Conservation (phyloP, 2,888 invertebrate genomes). For the Macrophya alboannulata region DNA sequence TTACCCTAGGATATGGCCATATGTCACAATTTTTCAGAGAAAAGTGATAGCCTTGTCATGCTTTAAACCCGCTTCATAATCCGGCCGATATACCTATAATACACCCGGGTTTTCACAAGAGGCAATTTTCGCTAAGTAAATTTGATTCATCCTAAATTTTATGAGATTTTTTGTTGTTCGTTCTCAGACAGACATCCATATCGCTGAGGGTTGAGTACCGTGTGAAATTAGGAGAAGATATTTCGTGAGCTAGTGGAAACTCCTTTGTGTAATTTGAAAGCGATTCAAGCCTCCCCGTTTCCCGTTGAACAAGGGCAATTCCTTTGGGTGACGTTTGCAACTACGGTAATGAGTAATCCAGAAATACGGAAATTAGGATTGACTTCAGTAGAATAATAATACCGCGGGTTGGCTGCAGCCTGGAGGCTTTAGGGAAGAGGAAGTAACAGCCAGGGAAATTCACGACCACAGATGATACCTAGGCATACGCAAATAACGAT, state of each 20-base stretch:
- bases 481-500: slow-evolving; percentile 11
- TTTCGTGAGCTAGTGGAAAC: slow-evolving; percentile 22
- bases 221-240: slow-evolving; percentile 36
- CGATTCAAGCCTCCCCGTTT: slow-evolving; percentile 36
- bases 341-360: slow-evolving; percentile 47
- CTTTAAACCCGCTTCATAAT: background rate
- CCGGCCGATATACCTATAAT: too few relatives aligned
- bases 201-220: background rate
- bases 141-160: background rate
- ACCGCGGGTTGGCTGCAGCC: slow-evolving; percentile 2
- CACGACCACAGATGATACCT: background rate
- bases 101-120: background rate
- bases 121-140: background rate
- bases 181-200: background rate
- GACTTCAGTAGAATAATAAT: slow-evolving; percentile 17
- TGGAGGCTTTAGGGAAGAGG: background rate
- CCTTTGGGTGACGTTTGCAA: slow-evolving; percentile 45
- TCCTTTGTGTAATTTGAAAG: slow-evolving; percentile 52
- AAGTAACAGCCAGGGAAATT: slow-evolving; percentile 7
- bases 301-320: slow-evolving; percentile 35
- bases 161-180: background rate
- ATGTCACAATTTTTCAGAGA: background rate
- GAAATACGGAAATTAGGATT: slow-evolving; percentile 36
- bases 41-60: background rate
- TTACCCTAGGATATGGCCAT: background rate